Evolutionary conservation across 2,797 vertebrate genomes (phyloP), one percentile per base, ranked within the genome.

Genomic region (Notolabrus celidotus): DNA sequence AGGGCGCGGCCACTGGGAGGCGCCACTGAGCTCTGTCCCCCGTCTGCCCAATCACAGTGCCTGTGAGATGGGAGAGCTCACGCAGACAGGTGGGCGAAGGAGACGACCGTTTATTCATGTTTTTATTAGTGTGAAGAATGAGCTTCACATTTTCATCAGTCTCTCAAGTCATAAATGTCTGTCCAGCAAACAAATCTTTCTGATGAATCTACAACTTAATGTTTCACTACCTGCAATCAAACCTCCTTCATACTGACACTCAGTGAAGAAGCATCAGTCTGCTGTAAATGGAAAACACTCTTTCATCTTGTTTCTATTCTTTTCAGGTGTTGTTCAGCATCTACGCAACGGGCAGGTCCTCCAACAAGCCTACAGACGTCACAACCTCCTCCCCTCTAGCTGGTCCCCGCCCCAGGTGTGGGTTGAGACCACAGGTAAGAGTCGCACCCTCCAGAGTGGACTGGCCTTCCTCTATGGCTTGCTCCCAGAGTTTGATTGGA

Each of bases 61-160:
- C 47, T 99, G 98, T 62, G 98, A 99, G 86, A 96, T 96, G 93
- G 97, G 98, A 49, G 97, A 99, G 53, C 96, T 99, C 55, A 99
- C 97, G 0, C 97, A 99, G 93, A 99, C 96, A 92, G 98, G 98
- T 99, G 80, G 36, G 77, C 17, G 16, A 10, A 2, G 5, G 3
- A 39, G 38, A 49, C 42, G 7, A 3, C 10, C 6, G 10, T n/a
- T n/a, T n/a, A n/a, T n/a, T n/a, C n/a, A n/a, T n/a, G n/a, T n/a
- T n/a, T n/a, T n/a, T n/a, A n/a, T n/a, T n/a, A n/a, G n/a, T n/a
- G n/a, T n/a, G n/a, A n/a, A n/a, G n/a, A n/a, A n/a, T 25, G 4
- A 0, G 15, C 17, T 10, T 47, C 17, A 50, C 15, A 19, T 33
- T 46, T 39, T 31, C 7, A 9, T 63, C 11, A n/a, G n/a, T n/a